These are phyloP conservation scores for Magallana nippona DNA, from an alignment of 2,888 invertebrate species.

Conservation along the genomic window DNA sequence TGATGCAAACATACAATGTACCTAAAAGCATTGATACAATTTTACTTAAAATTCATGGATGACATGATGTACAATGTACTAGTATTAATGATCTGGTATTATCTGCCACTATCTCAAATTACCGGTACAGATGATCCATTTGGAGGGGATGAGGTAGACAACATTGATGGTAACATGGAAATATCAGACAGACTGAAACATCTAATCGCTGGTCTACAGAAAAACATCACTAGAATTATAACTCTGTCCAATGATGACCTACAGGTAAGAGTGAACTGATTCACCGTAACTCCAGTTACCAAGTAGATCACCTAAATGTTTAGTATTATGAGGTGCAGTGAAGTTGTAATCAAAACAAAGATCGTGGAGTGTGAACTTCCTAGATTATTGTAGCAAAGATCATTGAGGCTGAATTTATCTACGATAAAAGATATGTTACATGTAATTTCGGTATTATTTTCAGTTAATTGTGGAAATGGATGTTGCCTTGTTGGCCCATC, in stretches of 20 bases:
- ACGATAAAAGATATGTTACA: not conserved
- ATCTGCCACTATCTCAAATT: not conserved
- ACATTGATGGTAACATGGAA: constrained; percentile 53
- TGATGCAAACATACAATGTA: too few species aligned
- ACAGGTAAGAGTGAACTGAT: constrained; percentile 58
- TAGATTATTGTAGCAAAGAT: too few species aligned
- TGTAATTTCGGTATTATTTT: constrained; percentile 24
- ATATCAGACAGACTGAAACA: constrained; percentile 58
- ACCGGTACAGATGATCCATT: constrained; percentile 39
- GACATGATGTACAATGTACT: too few species aligned
- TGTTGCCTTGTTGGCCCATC: constrained; percentile 56
- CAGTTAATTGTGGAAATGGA: constrained; percentile 67
- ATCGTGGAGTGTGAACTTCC: too few species aligned
- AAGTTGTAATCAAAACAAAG: too few species aligned
- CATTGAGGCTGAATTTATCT: too few species aligned
- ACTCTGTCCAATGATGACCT: constrained; percentile 73
- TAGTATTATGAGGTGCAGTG: too few species aligned
- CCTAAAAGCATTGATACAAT: too few species aligned
- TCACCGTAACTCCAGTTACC: too few species aligned
- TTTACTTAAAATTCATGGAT: too few species aligned
- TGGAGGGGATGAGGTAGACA: constrained; percentile 69
- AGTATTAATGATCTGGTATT: too few species aligned
- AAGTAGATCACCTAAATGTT: too few species aligned
- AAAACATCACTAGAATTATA: constrained; percentile 71
- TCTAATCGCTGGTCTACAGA: constrained; percentile 62